Evolutionary conservation across 2,888 invertebrate genomes (phyloP), one percentile per base, ranked within the genome.

Genomic region (Scaptomyza caliginosa): DNA sequence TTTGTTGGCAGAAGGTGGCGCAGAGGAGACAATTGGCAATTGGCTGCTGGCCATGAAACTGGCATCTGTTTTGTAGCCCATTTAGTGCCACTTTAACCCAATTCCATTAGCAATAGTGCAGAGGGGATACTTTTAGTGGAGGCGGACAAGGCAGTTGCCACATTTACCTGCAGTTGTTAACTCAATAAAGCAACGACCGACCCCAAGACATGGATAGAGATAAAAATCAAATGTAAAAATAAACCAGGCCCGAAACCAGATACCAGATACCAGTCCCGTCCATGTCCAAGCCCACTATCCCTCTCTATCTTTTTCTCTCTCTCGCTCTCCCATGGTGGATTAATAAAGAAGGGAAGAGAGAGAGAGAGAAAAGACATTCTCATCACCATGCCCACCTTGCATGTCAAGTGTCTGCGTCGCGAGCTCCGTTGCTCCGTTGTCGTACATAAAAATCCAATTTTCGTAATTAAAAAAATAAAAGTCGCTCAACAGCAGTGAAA

Each of bases 401-500:
- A 86, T 88, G 81, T 88, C 88, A 81, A 81, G 81, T 86, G 88
- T 83, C 80, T 84, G 57, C 59, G 64, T 39, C 57, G 49, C 43
- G 36, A 23, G 7, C 72, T 51, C 51, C 60, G 54, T 28, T 39
- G 8, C 38, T 52, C 5, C 30, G 30, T n/a, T 79, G 51, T 49
- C 54, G 67, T 67, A 83, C 87, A 83, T 86, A 83, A 86, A 83
- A 83, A 88, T 86, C 88, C 83, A 88, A 83, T 83, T 88, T 83
- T 80, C 85, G 83, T 83, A 83, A 83, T 83, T 83, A 83, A 83
- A 83, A 82, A 83, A 79, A 80, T 67, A 80, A 81, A 74, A 84
- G 66, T 68, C 50, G 49, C 62, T 38, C 49, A 30, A 24, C 38
- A 39, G 30, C 38, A 23, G 34, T 38, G 3, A 13, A 13, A 32